A percentile compares a stretch with the other conserved stretches of the same genome.
Evolutionary conservation across 2,888 invertebrate genomes (phyloP).

Genomic region (Toxonevra muliebris): DNA sequence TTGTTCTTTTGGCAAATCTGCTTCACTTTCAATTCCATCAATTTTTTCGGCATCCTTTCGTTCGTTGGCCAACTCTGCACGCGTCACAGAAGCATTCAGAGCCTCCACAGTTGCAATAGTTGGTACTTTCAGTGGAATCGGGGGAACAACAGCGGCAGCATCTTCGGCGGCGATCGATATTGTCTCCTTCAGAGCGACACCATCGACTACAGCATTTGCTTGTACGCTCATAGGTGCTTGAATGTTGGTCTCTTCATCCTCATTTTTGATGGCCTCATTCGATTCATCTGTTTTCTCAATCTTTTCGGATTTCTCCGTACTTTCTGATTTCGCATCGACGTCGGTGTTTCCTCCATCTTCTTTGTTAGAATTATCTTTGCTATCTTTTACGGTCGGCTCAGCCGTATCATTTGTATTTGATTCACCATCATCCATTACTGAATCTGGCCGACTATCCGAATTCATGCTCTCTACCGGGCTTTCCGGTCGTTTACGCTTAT

Average conservation of each 20-base stretch:
- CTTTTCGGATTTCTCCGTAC: slow-evolving; percentile 43
- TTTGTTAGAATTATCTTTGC: slow-evolving; percentile 58
- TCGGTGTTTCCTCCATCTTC: slow-evolving; percentile 61
- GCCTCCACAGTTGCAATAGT: slow-evolving; percentile 57
- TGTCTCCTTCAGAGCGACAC: slow-evolving; percentile 38
- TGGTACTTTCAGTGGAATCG: slow-evolving; percentile 53
- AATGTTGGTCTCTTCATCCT: slow-evolving; percentile 63
- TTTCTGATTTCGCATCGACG: slow-evolving; percentile 46
- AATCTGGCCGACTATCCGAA: slow-evolving; percentile 79
- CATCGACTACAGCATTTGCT: slow-evolving; percentile 42
- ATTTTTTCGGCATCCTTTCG: slow-evolving; percentile 53
- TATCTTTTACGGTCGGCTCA: slow-evolving; percentile 63
- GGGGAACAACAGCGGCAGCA: slow-evolving; percentile 36
- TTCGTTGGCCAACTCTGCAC: slow-evolving; percentile 38
- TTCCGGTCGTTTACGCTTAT: slow-evolving; percentile 67
- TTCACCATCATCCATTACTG: slow-evolving; percentile 75
- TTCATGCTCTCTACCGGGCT: slow-evolving; percentile 87
- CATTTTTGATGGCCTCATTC: slow-evolving; percentile 59
- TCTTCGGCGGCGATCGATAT: slow-evolving; percentile 31
- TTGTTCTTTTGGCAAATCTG: slow-evolving; percentile 56
- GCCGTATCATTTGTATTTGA: slow-evolving; percentile 64
- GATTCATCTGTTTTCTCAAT: slow-evolving; percentile 46
- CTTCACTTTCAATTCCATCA: slow-evolving; percentile 45
- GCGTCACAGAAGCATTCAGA: slow-evolving; percentile 55
- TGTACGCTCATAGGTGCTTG: slow-evolving; percentile 55